A percentile compares a stretch with the other conserved stretches of the same genome.
phyloP scores from a whole-genome alignment of 2,797 vertebrate genomes.

The Rousettus madagascariensis region DNA sequence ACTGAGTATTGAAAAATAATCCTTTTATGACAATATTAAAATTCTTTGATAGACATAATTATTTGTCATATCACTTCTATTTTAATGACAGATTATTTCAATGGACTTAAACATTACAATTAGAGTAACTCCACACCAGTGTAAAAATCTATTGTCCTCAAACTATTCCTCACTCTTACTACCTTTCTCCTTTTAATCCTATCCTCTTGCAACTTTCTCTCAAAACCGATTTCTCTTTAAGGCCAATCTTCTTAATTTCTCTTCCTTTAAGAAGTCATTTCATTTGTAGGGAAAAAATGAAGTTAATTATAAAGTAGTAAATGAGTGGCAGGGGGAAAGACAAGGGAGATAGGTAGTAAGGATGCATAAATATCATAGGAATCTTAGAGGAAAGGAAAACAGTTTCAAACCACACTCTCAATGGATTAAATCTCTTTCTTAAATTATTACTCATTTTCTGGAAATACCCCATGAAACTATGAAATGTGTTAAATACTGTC shows the following conservation, averaged over 20 bases:
- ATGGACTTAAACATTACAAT: not conserved
- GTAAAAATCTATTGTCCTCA: not conserved
- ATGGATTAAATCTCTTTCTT: slow-evolving; percentile 28
- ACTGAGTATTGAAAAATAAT: not conserved
- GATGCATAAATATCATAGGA: not conserved
- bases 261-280: slow-evolving; percentile 22
- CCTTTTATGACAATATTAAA: not conserved
- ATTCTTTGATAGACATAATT: slow-evolving; percentile 2
- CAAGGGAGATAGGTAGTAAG: not conserved
- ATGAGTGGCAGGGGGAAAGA: not conserved
- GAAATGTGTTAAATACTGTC: slow-evolving; percentile 23
- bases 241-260: not conserved
- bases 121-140: not conserved
- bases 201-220: not conserved
- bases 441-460: slow-evolving; percentile 36
- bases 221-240: not conserved
- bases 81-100: slow-evolving; percentile 13
- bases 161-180: not conserved
- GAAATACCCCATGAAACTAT: slow-evolving; percentile 18
- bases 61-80: not conserved
- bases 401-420: not conserved
- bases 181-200: slow-evolving; percentile 7
- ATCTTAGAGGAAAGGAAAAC: not conserved
- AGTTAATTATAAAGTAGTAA: slow-evolving; percentile 16
- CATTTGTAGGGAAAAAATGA: not conserved